These are phyloP conservation scores for Bostrychus sinensis DNA, from an alignment of 2,113 vertebrate genomes.

Conservation along the genomic window DNA sequence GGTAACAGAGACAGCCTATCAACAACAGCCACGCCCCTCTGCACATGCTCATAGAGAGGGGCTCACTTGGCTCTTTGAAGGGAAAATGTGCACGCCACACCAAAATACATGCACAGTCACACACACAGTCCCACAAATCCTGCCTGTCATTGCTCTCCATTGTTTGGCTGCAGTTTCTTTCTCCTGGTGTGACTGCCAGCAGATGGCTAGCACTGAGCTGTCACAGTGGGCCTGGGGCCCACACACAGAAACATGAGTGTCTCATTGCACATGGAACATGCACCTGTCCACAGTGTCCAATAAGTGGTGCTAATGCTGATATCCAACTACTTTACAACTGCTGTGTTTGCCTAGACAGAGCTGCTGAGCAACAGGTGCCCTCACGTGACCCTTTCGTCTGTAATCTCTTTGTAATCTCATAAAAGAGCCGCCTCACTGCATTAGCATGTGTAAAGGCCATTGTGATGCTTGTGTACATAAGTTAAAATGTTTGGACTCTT, in stretches of 20 bases:
- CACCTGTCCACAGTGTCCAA: conserved; percentile 66
- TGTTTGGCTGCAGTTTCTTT: conserved; percentile 82
- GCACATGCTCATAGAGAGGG: conserved; percentile 76
- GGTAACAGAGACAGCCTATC: conserved; percentile 81
- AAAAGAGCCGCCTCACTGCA: conserved; percentile 61
- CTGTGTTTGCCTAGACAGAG: conserved; percentile 29
- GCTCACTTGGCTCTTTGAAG: conserved; percentile 73
- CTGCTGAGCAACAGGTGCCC: conserved; percentile 65
- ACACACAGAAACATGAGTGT: conserved; percentile 65
- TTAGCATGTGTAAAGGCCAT: conserved; percentile 74
- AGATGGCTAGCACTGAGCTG: conserved; percentile 82
- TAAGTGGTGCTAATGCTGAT: conserved; percentile 52
- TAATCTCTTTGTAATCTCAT: conserved; percentile 77
- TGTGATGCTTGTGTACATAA: conserved; percentile 49
- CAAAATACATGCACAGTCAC: conserved; percentile 32
- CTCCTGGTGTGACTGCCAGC: conserved; percentile 82
- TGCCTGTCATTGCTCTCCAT: conserved; percentile 81
- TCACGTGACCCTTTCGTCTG: conserved; percentile 61
- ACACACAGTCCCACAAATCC: conserved; percentile 73
- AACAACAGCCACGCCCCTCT: conserved; percentile 75
- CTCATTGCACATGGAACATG: conserved; percentile 73
- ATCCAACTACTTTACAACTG: conserved; percentile 32
- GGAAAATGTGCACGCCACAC: conserved; percentile 50
- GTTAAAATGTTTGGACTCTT: conserved; percentile 44
- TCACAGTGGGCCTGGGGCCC: conserved; percentile 77